Percentiles rank a stretch among this genome's conserved stretches.
Conservation (phyloP, 2,888 invertebrate species). For the Gastracanthus pulcherrimus region DNA sequence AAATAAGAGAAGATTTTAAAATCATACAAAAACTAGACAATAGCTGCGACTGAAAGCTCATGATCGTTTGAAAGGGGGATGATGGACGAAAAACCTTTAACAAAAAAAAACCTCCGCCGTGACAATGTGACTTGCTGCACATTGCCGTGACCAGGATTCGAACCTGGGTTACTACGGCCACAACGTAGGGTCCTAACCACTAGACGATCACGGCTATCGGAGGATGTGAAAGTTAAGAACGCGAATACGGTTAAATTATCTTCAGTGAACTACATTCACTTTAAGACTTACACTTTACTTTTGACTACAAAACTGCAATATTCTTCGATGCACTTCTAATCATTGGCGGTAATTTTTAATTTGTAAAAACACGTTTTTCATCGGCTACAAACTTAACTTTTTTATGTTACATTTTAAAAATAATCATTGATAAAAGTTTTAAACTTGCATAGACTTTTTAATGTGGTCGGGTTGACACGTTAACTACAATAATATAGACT, state of each 20-base stretch:
- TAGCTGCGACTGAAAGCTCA: background rate
- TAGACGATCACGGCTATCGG: conserved; percentile 75
- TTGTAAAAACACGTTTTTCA: too few relatives aligned
- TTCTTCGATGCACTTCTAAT: background rate
- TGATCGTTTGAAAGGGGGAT: background rate
- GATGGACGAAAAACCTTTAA: background rate
- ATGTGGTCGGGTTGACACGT: too few relatives aligned
- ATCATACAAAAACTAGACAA: too few relatives aligned
- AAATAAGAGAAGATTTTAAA: too few relatives aligned
- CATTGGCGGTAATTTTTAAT: background rate
- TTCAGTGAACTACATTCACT: background rate
- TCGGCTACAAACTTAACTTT: too few relatives aligned
- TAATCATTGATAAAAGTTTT: too few relatives aligned
- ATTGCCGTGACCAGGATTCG: conserved; percentile 78
- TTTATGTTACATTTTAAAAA: too few relatives aligned
- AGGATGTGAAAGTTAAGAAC: conserved; percentile 56
- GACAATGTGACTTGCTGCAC: conserved; percentile 57
- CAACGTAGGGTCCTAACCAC: conserved; percentile 77
- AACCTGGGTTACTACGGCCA: conserved; percentile 78
- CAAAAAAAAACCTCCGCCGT: conserved; percentile 43
- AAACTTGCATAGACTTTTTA: too few relatives aligned
- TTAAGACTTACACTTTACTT: background rate
- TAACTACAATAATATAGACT: too few relatives aligned
- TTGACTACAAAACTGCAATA: background rate
- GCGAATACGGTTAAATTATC: background rate